Evolutionary conservation across 2,797 vertebrate species (phyloP), one percentile per base, ranked within the genome.

Genomic region (Dendrocincla tyrannina): DNA sequence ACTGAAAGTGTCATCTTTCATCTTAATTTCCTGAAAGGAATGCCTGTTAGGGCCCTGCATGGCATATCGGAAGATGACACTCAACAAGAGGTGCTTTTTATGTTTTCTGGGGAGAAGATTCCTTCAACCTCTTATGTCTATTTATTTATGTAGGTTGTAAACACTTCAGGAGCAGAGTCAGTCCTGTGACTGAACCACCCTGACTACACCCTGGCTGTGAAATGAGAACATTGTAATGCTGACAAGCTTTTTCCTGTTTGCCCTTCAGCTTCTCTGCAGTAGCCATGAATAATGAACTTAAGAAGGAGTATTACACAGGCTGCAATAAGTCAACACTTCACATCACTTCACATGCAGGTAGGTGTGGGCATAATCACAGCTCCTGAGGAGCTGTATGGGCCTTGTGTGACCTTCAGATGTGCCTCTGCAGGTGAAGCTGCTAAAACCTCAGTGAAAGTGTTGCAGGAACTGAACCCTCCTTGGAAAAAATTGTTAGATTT

Each of bases 301-400:
- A 30, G 18, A 33, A 42, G 30, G 23, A 62, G 20, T 6, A 10
- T 24, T 59, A 50, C 18, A 11, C 1, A 27, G n/a, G 16, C n/a
- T 56, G 37, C 15, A 66, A 28, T 10, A 50, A 50, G 49, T 17
- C 28, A 50, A 50, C 25, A 20, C 44, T 44, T 44, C 44, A 44
- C 44, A 44, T 44, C 15, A 17, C 49, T 50, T 50, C 49, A 27
- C 49, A 50, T 50, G 49, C 25, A 50, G 49, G 25, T 50, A 60
- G 17, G 35, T 5, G 16, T 35, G 49, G 49, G 32, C 32, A 67
- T 13, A 25, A 49, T n/a, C 55, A 28, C 14, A 17, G 15, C 46
- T 63, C 60, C 63, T 0, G 7, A 30, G 55, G 20, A n/a, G n/a
- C 10, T 0, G 0, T 32, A 37, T 11, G 41, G 27, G 18, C 15